Evolutionary conservation across 2,113 vertebrate species (phyloP).

Genomic region (Oryctolagus cuniculus): DNA sequence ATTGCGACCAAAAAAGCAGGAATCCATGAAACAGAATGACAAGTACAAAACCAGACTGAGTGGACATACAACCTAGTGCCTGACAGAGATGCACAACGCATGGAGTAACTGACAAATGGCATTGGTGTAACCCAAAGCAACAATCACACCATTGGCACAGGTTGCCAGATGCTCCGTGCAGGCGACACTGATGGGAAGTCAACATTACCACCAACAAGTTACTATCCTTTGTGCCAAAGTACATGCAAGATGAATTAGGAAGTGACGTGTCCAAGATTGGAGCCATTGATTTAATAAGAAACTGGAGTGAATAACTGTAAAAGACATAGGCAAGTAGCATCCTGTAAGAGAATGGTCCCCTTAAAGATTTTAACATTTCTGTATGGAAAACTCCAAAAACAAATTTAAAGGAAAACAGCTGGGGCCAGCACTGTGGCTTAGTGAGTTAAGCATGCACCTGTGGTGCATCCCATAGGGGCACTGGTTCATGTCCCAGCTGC

Average conservation of each 20-base stretch:
- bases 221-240: not conserved
- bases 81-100: not conserved
- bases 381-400: not conserved
- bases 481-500: too few relatives aligned
- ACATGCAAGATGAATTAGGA: not conserved
- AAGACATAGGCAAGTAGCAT: not conserved
- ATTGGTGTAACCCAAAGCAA: not conserved
- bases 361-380: not conserved
- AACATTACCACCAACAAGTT: not conserved
- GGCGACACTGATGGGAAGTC: not conserved
- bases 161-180: not conserved
- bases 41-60: not conserved
- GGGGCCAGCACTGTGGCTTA: too few relatives aligned
- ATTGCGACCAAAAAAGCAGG: not conserved
- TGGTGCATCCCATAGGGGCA: too few relatives aligned
- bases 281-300: not conserved
- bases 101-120: not conserved
- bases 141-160: not conserved
- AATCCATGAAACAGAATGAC: not conserved
- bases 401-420: not conserved
- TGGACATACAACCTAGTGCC: not conserved
- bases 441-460: too few relatives aligned
- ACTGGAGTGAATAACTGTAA: not conserved
- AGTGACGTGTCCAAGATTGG: not conserved
- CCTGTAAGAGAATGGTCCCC: not conserved